Percentiles rank a stretch among this genome's conserved stretches.
Evolutionary conservation across 2,797 vertebrate genomes (phyloP).

Genomic region (Manis javanica): DNA sequence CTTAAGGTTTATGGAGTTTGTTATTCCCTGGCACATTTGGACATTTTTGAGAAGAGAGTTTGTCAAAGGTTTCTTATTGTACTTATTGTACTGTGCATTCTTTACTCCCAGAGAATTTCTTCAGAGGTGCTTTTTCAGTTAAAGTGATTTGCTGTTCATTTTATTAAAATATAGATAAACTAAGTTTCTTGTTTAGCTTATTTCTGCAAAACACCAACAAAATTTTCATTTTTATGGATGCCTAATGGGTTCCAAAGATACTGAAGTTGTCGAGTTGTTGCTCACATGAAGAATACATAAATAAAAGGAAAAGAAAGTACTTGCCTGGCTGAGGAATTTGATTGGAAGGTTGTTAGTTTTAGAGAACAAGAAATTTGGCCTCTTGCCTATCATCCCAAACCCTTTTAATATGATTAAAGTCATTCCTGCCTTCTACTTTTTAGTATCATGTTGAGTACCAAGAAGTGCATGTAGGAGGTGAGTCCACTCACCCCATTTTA

Average conservation of each 20-base stretch:
- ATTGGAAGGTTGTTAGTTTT: background rate
- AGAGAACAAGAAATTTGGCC: background rate
- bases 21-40: background rate
- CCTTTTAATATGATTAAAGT: background rate
- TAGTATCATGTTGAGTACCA: background rate
- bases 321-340: background rate
- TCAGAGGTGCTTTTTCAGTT: background rate
- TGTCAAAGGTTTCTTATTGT: background rate
- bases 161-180: background rate
- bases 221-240: background rate
- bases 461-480: background rate
- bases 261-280: slow-evolving; percentile 7
- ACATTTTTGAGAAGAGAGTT: background rate
- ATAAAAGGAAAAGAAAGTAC: background rate
- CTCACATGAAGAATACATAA: background rate
- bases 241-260: background rate
- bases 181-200: background rate
- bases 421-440: background rate
- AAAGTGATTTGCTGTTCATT: background rate
- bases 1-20: background rate
- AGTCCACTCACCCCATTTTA: background rate
- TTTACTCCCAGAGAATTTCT: background rate
- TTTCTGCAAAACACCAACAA: background rate
- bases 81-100: background rate
- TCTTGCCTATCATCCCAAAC: background rate